Base-by-base conservation (phyloP, 2,888 invertebrate species). In the Panopea generosa region DNA sequence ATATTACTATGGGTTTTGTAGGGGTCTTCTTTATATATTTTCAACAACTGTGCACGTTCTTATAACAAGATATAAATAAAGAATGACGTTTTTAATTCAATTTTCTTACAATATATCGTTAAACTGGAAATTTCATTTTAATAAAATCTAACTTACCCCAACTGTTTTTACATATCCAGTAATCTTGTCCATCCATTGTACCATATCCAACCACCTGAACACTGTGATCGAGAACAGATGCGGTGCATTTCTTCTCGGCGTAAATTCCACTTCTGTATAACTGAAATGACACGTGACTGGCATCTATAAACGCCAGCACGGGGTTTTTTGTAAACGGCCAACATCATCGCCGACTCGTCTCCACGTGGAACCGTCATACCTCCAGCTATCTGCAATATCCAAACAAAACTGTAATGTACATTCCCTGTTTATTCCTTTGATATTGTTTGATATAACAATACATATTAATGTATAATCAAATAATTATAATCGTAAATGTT, bases 141-240 rank as follows among this genome's bases (percentile, higher is more conserved):
- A n/a, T n/a, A n/a, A n/a, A n/a, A n/a, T n/a, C n/a, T n/a, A n/a
- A 33, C 11, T 52, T 69, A 85, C 84, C 95, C 96, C 96, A 86
- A 29, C 83, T 83, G 47, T 86, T 86, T 68, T 72, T 84, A 20
- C 82, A 84, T 14, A 86, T 86, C 85, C 85, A 86, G 52, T 74
- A 86, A 24, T 86, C 85, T 6, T 63, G 65, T 4, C 81, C 83
- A 11, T 61, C 27, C 50, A 65, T 27, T 2, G 69, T 52, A 11
- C 84, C 84, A 47, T 82, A 85, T 0, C 85, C 85, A 1, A 85
- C 84, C 1, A 85, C 62, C 65, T 78, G 82, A 11, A 84, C 38
- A 4, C 53, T 80, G 29, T 86, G 85, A 38, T 86, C 82, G 11
- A 84, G 52, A 18, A 20, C 16, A 2, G 27, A 47, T 2, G 65